Base-by-base conservation (phyloP, 2,888 invertebrate genomes). In the Eupithecia inturbata region DNA sequence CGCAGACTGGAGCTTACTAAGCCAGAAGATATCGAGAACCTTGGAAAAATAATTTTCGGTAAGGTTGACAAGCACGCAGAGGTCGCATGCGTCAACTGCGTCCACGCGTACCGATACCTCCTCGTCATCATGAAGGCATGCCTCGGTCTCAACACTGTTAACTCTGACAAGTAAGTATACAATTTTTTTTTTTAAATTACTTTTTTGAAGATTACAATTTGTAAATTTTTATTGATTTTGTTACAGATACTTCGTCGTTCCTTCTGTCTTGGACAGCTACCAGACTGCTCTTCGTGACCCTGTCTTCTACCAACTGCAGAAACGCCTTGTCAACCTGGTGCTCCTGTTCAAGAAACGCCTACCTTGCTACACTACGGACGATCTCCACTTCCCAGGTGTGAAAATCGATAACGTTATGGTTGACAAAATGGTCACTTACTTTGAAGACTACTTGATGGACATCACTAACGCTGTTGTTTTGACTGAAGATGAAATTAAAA, bases 251-350 rank as follows among this genome's bases (percentile, higher is more conserved):
- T 95, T 95, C 78, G 90, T 95, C 2, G 86, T 92, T 7, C 96
- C 96, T n/a, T 92, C 95, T 16, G 93, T 95, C 1, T 89, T 96
- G 79, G 95, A 96, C 82, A 92, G 94, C 78, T 96, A 95, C 83
- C 95, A 95, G 82, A 96, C 97, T 9, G 95, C 96, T 82, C 89
- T 96, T 79, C 96, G 97, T 78, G 97, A 97, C 85, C 97, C 97
- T 22, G 95, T 96, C 60, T 97, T 96, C 95, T 97, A 96, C 88
- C 95, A 95, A 79, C 90, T 97, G 74, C 96, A 96, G 86, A 96
- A 96, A 88, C 95, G 95, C 74, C 91, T 96, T 77, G 84, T 95
- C 68, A 87, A 95, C 75, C 91, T 94, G 67, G 95, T 96, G 84
- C 87, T 92, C 78, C 92, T 95, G 67, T 96, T 96, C 94, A 96